Evolutionary conservation across 53 echinoderm and acorn worm genomes (phyloP).

Genomic region (Paracentrotus lividus): DNA sequence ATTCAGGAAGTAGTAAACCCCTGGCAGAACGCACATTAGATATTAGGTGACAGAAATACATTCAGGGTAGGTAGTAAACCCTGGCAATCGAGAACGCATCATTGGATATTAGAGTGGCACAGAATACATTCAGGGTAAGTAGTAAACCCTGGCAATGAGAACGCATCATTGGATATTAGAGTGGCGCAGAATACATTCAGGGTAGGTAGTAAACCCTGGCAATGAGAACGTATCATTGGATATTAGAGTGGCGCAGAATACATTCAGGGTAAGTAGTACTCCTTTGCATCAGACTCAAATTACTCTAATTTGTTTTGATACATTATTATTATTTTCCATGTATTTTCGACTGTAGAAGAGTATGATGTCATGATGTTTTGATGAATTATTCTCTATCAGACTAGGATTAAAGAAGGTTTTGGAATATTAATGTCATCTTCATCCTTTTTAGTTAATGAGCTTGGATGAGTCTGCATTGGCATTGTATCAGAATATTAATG

Average conservation of each 20-base stretch:
- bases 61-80: slow-evolving; percentile 8
- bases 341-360: too few species aligned
- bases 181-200: neutral
- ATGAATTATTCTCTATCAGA: too few species aligned
- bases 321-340: neutral
- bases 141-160: too few species aligned
- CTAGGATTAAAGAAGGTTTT: too few species aligned
- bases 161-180: too few species aligned
- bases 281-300: neutral
- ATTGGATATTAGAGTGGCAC: too few species aligned
- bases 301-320: neutral
- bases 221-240: neutral
- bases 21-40: too few species aligned
- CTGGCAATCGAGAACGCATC: slow-evolving; percentile 72
- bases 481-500: too few species aligned
- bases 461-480: neutral
- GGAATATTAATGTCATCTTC: too few species aligned
- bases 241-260: neutral
- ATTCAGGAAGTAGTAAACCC: too few species aligned
- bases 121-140: too few species aligned
- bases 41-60: neutral
- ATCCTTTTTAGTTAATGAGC: neutral
- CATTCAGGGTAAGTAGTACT: slow-evolving; percentile 47
- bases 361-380: too few species aligned
- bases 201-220: slow-evolving; percentile 61